phyloP scores from a whole-genome alignment of 64 coral and sea anemone species.

The Trachythela sp. region DNA sequence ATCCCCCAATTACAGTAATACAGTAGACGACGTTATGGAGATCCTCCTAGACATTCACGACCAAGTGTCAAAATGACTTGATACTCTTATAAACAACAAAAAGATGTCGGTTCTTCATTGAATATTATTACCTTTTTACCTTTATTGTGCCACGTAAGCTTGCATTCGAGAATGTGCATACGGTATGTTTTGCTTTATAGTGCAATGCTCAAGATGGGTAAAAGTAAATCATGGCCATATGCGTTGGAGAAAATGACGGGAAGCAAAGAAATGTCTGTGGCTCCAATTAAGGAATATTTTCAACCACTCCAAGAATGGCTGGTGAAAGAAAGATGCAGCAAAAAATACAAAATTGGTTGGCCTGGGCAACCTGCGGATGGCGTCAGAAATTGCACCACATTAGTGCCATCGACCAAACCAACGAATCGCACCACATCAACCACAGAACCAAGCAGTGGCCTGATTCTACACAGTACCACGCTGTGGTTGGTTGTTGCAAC shows the following conservation, averaged over 20 bases:
- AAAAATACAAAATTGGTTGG: slow-evolving; percentile 72
- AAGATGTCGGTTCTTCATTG: no score
- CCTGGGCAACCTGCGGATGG: slow-evolving; percentile 16
- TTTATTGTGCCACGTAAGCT: no score
- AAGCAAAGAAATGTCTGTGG: slow-evolving; percentile 48
- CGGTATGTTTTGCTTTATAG: slow-evolving; percentile 24
- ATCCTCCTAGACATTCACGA: no score
- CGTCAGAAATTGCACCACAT: neutral
- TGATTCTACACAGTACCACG: neutral
- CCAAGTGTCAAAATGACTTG: no score
- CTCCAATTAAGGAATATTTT: slow-evolving; percentile 81
- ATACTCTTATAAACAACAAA: no score
- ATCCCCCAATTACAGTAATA: no score
- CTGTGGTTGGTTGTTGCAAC: neutral
- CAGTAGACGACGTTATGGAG: no score
- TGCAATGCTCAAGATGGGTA: slow-evolving; percentile 70
- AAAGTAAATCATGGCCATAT: slow-evolving; percentile 74
- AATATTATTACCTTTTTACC: no score
- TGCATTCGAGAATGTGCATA: no score
- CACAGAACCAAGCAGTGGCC: no score
- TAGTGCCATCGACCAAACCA: no score
- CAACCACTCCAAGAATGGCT: slow-evolving; percentile 62
- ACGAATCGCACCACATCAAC: no score
- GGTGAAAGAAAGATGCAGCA: slow-evolving; percentile 45
- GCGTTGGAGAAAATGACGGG: slow-evolving; percentile 66